Evolutionary conservation across 2,113 vertebrate genomes (phyloP), one percentile per base, ranked within the genome.

Genomic region (Microcebus tavaratra): DNA sequence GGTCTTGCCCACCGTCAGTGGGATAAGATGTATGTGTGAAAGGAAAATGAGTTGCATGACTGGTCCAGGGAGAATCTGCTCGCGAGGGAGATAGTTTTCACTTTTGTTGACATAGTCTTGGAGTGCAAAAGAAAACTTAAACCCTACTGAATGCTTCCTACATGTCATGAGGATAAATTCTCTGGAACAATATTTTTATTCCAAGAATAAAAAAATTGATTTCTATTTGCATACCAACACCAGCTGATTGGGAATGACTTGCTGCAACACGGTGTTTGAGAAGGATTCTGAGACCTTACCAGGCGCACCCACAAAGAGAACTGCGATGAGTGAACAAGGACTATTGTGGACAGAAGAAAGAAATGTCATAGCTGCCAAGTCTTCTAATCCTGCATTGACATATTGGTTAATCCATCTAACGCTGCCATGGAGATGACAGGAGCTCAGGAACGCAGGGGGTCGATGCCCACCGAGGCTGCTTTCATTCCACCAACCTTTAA

Each of bases 401-500:
- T 2, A 18, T 11, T 11, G 4, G 9, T 20, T 29, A 55, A 48
- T 55, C 75, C 31, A 34, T 20, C 20, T 21, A 34, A 8, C 0
- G 31, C 79, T 68, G 29, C 29, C 36, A 21, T 0, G 9, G 73
- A 31, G 29, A 76, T 4, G 1, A 59, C 53, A 75, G 25, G 61
- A 36, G 27, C 0, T 0, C 4, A n/a, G 0, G 42, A 42, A 31
- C 0, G 0, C 3, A n/a, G 0, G n/a, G 23, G 39, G 63, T 3
- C n/a, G 67, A 78, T 23, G 57, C 12, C 63, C n/a, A 50, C 9
- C 29, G 31, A 50, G 14, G 27, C 8, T 21, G 21, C 45, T 55
- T 86, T 68, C 42, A 73, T 55, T 6, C 39, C 72, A 72, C n/a
- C 61, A 84, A 29, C 5, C 21, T 4, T 67, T 65, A 57, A 57